Conservation (phyloP, 2,797 vertebrate genomes). For the Picus viridis region DNA sequence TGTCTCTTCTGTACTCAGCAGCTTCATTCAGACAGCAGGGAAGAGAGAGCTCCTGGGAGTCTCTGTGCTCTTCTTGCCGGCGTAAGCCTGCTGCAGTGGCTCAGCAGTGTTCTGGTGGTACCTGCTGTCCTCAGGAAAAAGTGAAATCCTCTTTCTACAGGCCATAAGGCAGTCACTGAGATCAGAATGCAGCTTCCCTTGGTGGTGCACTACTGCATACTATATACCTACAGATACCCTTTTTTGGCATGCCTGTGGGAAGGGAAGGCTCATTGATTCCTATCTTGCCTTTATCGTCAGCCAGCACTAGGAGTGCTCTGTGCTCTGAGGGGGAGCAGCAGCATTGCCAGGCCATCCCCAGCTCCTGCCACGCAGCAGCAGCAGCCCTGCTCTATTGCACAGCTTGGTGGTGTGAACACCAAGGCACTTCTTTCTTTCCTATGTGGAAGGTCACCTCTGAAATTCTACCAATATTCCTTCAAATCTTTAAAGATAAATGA, state of each 20-base stretch:
- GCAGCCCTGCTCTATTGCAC: rapidly evolving
- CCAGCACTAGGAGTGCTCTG: background rate
- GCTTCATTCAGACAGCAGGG: constrained; percentile 22
- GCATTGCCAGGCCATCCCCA: background rate
- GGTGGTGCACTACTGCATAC: background rate
- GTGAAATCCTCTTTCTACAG: background rate
- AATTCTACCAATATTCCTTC: background rate
- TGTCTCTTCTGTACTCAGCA: background rate
- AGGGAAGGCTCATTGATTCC: background rate
- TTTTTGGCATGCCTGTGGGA: background rate
- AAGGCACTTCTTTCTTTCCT: background rate
- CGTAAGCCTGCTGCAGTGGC: background rate
- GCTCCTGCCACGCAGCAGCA: background rate
- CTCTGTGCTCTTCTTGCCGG: background rate
- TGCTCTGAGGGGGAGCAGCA: background rate
- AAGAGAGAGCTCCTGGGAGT: background rate
- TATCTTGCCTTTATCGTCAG: background rate
- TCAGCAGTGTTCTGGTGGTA: background rate
- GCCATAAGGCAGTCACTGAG: background rate
- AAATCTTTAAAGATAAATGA: constrained; percentile 17
- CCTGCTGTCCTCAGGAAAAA: constrained; percentile 24
- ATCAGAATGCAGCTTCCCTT: background rate
- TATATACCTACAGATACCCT: background rate
- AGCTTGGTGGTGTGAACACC: background rate
- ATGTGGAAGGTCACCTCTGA: background rate